Base-by-base conservation (phyloP, 2,797 vertebrate genomes). In the Lithobates sylvaticus region DNA sequence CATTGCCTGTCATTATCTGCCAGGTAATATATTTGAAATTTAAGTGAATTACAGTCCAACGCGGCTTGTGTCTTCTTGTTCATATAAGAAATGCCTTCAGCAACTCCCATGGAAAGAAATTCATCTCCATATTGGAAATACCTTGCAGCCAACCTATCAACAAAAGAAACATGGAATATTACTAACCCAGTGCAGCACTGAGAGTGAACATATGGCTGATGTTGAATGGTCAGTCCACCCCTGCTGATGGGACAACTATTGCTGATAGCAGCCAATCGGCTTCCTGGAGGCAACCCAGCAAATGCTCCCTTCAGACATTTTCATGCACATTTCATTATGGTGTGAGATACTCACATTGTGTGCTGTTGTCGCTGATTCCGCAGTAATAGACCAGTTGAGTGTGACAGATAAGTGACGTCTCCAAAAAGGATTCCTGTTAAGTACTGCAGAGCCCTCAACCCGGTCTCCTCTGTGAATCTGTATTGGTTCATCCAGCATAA, bases 381-480 rank as follows among this genome's bases (percentile, higher is more conserved):
- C 88, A 21, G 90, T 92, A 68, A 95, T 71, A 0, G 82, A 92
- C 95, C 96, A 97, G 82, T 93, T 91, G 73, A 97, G 87, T 0
- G 92, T 90, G 5, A 96, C 91, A 0, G 93, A 95, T 95, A 96
- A 93, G 90, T 96, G 96, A 61, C 95, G 93, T 84, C 96, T 95
- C 96, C 96, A 96, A n/a, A 94, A 44, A 0, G 95, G 94, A 89
- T 96, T 96, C 86, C 96, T 95, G 47, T 88, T 90, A 71, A 97
- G 89, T 13, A 89, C 61, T 0, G 94, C 89, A 0, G 86, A 90
- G 32, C 96, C 96, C 0, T 85, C 88, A 86, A 96, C 90, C 16
- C 85, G 73, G n/a, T 96, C 94, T 42, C 94, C 94, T 0, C 74
- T 16, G 0, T 76, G 70, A 9, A 96, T 90, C 0, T 89, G 71